Conservation (phyloP, 2,113 vertebrate species). For the Nyctibius bracteatus region DNA sequence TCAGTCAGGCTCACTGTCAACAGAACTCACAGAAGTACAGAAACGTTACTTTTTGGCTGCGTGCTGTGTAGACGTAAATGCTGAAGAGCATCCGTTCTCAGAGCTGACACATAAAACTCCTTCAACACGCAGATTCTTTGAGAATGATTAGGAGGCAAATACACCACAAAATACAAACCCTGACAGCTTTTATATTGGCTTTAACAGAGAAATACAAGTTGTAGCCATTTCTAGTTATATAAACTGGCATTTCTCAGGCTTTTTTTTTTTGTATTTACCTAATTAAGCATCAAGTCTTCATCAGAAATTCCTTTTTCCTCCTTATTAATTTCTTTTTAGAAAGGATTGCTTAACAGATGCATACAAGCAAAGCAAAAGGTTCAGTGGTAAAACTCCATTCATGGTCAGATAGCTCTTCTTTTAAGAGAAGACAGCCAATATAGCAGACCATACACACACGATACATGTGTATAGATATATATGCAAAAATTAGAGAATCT, state of each 20-base stretch:
- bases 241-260: neutral
- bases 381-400: neutral
- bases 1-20: rapidly evolving
- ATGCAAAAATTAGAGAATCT: neutral
- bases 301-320: neutral
- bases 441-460: rapidly evolving
- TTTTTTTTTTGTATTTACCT: neutral
- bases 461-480: rapidly evolving
- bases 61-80: neutral
- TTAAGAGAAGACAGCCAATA: neutral
- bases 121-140: neutral
- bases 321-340: neutral
- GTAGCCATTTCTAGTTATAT: neutral
- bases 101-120: neutral
- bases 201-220: neutral
- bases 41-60: neutral
- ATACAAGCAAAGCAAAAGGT: neutral
- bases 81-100: neutral
- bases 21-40: neutral
- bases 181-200: neutral
- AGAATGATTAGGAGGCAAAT: neutral
- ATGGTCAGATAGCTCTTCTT: rapidly evolving
- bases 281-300: neutral
- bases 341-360: neutral
- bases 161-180: neutral